Percentiles rank a stretch among this genome's conserved stretches.
phyloP scores from a whole-genome alignment of 1,140 invertebrate species.

The Thaumatotibia leucotreta region DNA sequence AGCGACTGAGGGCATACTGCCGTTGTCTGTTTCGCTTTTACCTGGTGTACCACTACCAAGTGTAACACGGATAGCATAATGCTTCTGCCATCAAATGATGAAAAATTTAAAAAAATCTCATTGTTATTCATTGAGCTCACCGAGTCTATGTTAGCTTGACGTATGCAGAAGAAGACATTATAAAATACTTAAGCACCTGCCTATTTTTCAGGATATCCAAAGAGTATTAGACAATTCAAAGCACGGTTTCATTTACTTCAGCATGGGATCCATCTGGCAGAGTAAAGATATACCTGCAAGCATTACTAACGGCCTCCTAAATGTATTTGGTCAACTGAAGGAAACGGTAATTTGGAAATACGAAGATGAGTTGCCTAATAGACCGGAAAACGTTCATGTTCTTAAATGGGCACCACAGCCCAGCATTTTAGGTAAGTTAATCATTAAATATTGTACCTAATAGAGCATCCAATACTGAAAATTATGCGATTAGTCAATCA shows the following conservation, averaged over 20 bases:
- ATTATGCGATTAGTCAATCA: no score
- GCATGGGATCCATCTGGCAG: conserved; percentile 73
- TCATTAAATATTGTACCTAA: background rate
- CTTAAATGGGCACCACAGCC: conserved; percentile 80
- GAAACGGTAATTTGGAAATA: conserved; percentile 77
- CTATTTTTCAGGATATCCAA: conserved; percentile 56
- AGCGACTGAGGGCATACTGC: no score
- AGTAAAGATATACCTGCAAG: conserved; percentile 47
- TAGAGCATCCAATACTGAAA: background rate
- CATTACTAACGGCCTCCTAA: conserved; percentile 50
- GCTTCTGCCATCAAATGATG: no score
- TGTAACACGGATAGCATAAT: no score
- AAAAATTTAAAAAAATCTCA: no score
- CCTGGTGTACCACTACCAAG: background rate
- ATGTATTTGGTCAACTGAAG: conserved; percentile 63
- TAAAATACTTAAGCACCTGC: no score
- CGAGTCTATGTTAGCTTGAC: no score
- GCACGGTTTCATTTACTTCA: conserved; percentile 77
- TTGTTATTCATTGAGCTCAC: no score
- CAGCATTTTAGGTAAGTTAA: conserved; percentile 73
- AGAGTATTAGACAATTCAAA: conserved; percentile 67
- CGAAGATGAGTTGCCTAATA: conserved; percentile 57
- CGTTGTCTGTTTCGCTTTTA: background rate
- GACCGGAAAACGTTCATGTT: conserved; percentile 78
- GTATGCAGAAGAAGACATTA: no score